These are phyloP conservation scores for Hyalella azteca DNA, from an alignment of 2,888 invertebrate genomes.

Conservation along the genomic window DNA sequence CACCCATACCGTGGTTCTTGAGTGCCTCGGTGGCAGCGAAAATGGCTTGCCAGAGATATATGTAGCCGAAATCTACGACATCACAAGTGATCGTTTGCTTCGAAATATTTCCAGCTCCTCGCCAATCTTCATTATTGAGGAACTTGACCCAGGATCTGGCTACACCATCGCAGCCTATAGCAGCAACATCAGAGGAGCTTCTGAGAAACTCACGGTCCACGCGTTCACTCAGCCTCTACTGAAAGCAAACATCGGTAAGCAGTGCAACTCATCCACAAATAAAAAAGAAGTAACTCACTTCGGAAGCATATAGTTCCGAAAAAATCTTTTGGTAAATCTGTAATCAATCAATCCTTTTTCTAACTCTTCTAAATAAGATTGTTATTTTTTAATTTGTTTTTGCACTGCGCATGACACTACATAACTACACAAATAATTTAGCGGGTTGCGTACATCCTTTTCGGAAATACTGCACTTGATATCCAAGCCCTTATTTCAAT, in stretches of 20 bases:
- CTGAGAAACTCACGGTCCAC: conserved; percentile 26
- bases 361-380: too few species aligned
- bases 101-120: conserved; percentile 4
- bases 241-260: conserved; percentile 12
- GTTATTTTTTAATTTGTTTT: too few species aligned
- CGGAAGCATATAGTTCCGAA: too few species aligned
- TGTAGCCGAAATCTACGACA: conserved; percentile 25
- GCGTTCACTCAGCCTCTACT: conserved; percentile 25
- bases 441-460: too few species aligned
- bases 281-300: too few species aligned
- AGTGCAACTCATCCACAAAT: too few species aligned
- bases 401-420: too few species aligned
- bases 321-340: too few species aligned
- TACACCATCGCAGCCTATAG: conserved; percentile 26
- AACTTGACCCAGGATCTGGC: conserved; percentile 15
- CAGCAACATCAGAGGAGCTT: conserved; percentile 8
- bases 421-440: too few species aligned
- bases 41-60: conserved; percentile 1
- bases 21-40: conserved; percentile 22
- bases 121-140: conserved; percentile 10
- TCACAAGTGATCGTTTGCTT: background rate
- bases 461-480: too few species aligned
- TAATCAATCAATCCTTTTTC: too few species aligned
- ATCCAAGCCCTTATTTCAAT: too few species aligned
- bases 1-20: conserved; percentile 7